phyloP scores from a whole-genome alignment of 2,888 invertebrate genomes.

The Athetis lepigone region DNA sequence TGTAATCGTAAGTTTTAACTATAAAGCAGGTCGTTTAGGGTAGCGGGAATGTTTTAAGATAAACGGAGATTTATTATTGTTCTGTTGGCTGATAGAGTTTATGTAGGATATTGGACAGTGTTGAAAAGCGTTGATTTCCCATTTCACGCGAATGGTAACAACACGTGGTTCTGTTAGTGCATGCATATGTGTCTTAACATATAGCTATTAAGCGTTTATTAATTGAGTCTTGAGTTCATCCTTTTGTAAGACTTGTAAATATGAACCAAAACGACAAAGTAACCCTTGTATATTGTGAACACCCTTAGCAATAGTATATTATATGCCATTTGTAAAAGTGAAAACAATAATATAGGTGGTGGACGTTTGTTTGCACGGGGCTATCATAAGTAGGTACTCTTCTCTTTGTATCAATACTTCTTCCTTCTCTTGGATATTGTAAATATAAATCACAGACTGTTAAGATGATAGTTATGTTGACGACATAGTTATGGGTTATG shows the following conservation, averaged over 20 bases:
- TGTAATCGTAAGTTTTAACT: conserved; percentile 41
- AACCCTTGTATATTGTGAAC: conserved; percentile 73
- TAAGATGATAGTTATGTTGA: conserved; percentile 80
- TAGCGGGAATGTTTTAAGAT: conserved; percentile 45
- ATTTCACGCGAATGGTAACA: conserved; percentile 31
- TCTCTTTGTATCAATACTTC: conserved; percentile 84
- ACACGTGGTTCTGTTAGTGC: conserved; percentile 63
- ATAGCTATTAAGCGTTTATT: conserved; percentile 60
- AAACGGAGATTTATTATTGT: conserved; percentile 61
- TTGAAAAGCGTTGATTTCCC: conserved; percentile 43
- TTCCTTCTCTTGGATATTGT: conserved; percentile 82
- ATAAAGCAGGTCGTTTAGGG: conserved; percentile 39
- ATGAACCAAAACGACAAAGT: conserved; percentile 66
- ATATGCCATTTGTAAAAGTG: conserved; percentile 73
- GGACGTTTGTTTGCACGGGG: conserved; percentile 62
- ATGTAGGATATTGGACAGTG: conserved; percentile 58
- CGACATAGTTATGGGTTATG: conserved; percentile 83
- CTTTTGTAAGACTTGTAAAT: conserved; percentile 71
- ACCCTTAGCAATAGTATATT: conserved; percentile 69
- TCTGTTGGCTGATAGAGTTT: conserved; percentile 63
- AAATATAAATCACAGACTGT: conserved; percentile 83
- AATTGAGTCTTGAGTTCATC: conserved; percentile 62
- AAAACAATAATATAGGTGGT: conserved; percentile 64
- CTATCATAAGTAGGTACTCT: conserved; percentile 67
- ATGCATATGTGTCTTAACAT: conserved; percentile 69